Evolutionary conservation across 2,888 invertebrate genomes (phyloP).

Genomic region (Pollenia labialis): DNA sequence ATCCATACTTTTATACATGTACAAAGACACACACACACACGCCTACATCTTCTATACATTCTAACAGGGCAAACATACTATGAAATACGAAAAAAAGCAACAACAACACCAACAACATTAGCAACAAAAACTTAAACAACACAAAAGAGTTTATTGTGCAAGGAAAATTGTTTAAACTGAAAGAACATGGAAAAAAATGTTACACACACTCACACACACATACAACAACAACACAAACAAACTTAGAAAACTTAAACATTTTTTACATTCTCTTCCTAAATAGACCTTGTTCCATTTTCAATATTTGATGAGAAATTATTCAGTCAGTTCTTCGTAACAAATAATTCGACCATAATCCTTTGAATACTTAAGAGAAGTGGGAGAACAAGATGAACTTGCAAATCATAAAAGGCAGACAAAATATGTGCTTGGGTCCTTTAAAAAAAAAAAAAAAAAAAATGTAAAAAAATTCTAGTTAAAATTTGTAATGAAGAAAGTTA

Average conservation of each 20-base stretch:
- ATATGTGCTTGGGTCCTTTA: neutral
- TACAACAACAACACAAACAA: neutral
- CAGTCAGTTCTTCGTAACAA: conserved; percentile 32
- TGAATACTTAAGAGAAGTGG: conserved; percentile 18
- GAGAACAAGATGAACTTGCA: conserved; percentile 32
- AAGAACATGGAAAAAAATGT: conserved; percentile 7
- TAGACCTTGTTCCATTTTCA: conserved; percentile 47
- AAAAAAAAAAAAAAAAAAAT: too few relatives aligned
- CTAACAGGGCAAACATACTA: conserved; percentile 21
- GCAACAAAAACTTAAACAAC: conserved; percentile 42
- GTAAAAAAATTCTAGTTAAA: too few relatives aligned
- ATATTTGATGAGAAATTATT: conserved; percentile 48
- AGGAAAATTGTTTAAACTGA: conserved; percentile 58
- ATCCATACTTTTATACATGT: conserved; percentile 13
- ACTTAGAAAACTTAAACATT: conserved; percentile 10
- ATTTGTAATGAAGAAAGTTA: neutral
- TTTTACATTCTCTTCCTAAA: conserved; percentile 26
- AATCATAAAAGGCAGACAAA: conserved; percentile 11
- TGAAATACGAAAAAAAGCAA: neutral
- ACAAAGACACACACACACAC: conserved; percentile 1
- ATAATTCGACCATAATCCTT: conserved; percentile 63
- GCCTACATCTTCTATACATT: neutral
- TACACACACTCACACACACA: neutral
- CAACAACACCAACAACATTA: conserved; percentile 33
- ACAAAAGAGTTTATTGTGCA: conserved; percentile 64